Percentiles rank a stretch among this genome's conserved stretches.
phyloP scores from a whole-genome alignment of 2,113 vertebrate genomes.

The Crotalus viridis region DNA sequence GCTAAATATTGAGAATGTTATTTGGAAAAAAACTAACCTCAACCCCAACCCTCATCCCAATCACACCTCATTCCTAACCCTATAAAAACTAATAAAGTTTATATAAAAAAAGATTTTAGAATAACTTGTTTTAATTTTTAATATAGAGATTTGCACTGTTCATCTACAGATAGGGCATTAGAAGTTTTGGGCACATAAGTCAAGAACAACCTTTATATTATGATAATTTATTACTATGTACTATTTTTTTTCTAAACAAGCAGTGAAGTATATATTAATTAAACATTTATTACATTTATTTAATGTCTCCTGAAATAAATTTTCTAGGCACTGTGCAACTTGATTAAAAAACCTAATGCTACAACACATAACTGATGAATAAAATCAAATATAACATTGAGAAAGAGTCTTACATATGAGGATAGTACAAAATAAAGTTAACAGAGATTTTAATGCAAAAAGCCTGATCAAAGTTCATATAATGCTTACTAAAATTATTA shows the following conservation, averaged over 20 bases:
- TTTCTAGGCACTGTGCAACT: background rate
- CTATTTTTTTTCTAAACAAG: background rate
- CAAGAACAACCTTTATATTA: accelerated
- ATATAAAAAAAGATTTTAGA: background rate
- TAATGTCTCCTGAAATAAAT: background rate
- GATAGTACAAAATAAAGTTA: background rate
- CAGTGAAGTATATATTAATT: background rate
- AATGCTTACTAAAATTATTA: background rate
- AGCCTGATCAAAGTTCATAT: background rate
- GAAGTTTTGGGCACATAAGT: background rate
- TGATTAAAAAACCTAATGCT: background rate
- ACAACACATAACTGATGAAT: background rate
- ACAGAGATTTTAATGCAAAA: background rate
- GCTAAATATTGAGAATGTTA: no score
- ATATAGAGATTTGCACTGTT: background rate
- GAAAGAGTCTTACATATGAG: background rate
- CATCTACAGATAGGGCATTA: background rate
- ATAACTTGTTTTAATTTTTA: background rate
- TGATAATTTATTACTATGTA: background rate
- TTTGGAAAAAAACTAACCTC: no score
- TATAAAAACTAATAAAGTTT: no score
- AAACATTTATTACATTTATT: background rate
- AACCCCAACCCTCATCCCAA: no score
- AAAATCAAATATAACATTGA: background rate
- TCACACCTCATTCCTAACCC: no score